phyloP scores from a whole-genome alignment of 2,113 vertebrate genomes.

The Cyanoliseus patagonus region DNA sequence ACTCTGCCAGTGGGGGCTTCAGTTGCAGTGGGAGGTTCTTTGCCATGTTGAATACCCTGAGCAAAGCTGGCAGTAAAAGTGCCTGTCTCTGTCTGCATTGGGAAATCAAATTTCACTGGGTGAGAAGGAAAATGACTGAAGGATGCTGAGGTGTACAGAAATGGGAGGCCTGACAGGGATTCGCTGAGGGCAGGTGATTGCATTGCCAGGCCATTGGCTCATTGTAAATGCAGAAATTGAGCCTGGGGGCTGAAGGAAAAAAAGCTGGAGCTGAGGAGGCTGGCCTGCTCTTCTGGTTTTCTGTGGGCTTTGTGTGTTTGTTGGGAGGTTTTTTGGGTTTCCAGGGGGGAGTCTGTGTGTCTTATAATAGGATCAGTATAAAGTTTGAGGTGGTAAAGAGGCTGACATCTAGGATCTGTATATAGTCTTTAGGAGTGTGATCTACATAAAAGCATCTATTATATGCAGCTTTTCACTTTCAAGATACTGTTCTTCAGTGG shows the following conservation, averaged over 20 bases:
- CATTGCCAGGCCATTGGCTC: not conserved
- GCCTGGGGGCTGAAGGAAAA: not conserved
- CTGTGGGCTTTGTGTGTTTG: not conserved
- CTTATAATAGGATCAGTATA: not conserved
- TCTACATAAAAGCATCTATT: not conserved
- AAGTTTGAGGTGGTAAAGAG: not conserved
- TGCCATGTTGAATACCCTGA: not conserved
- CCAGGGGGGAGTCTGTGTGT: not conserved
- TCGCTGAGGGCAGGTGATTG: not conserved
- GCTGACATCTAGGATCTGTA: not conserved
- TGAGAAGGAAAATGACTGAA: not conserved
- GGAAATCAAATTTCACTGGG: not conserved
- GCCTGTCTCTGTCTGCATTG: not conserved
- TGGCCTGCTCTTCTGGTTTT: not conserved
- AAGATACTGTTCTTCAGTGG: not conserved
- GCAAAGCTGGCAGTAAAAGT: not conserved
- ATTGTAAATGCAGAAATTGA: not conserved
- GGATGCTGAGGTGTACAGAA: not conserved
- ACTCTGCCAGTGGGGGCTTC: not conserved
- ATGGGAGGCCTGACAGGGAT: not conserved
- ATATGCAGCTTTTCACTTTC: not conserved
- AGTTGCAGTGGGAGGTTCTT: not conserved
- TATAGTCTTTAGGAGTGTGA: not conserved
- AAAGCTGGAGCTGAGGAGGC: not conserved
- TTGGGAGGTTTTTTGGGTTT: not conserved